Conservation (phyloP, 2,797 vertebrate species). For the Acrossocheilus wenchowensis region DNA sequence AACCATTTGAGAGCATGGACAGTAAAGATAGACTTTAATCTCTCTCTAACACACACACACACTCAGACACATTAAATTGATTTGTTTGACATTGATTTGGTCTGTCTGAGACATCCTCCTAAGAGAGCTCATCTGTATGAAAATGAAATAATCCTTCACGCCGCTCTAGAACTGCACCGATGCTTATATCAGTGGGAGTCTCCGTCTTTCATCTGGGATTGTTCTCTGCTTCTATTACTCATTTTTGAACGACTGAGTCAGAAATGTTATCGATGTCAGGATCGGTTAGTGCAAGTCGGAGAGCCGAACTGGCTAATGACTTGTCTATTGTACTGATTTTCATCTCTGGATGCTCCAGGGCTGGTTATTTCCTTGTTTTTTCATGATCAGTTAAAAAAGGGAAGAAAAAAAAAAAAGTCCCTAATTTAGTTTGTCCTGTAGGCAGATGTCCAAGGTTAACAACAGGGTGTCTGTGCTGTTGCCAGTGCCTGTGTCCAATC, state of each 20-base stretch:
- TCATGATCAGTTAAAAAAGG: slow-evolving; percentile 6
- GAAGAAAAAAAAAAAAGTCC: background rate
- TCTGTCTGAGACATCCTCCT: slow-evolving; percentile 43
- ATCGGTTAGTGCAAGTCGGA: slow-evolving; percentile 48
- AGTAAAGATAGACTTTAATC: slow-evolving; percentile 49
- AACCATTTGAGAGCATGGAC: slow-evolving; percentile 56
- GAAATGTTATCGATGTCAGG: slow-evolving; percentile 56
- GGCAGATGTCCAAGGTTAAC: slow-evolving; percentile 28
- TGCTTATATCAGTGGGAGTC: slow-evolving; percentile 52
- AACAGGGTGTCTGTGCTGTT: background rate
- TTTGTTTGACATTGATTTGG: slow-evolving; percentile 61
- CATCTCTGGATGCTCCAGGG: background rate
- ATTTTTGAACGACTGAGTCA: slow-evolving; percentile 45
- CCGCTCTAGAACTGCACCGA: slow-evolving; percentile 7
- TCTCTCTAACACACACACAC: slow-evolving; percentile 26
- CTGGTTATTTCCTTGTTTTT: slow-evolving; percentile 4
- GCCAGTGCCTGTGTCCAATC: background rate
- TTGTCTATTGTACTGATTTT: slow-evolving; percentile 48
- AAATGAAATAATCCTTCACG: slow-evolving; percentile 58
- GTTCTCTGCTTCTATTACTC: slow-evolving; percentile 41
- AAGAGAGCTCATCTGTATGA: slow-evolving; percentile 57
- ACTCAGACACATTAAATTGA: slow-evolving; percentile 62
- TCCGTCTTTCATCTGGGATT: slow-evolving; percentile 50
- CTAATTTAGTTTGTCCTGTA: slow-evolving; percentile 11
- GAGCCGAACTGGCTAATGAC: slow-evolving; percentile 55